These are phyloP conservation scores for Meiosimyza decipiens DNA, from an alignment of 2,888 invertebrate species.

Conservation along the genomic window DNA sequence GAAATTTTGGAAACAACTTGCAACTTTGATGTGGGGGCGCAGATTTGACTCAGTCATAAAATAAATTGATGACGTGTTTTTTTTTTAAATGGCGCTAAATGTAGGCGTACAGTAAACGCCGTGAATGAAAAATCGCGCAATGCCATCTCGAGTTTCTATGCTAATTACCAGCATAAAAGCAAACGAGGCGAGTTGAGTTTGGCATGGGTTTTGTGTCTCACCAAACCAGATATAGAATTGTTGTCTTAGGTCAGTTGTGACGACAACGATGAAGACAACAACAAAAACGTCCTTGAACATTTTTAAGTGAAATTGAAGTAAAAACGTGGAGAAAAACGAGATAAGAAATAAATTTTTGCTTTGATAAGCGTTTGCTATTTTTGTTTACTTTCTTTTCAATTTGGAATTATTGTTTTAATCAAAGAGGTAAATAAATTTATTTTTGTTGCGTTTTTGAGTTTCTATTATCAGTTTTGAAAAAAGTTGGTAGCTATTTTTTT, in stretches of 20 bases:
- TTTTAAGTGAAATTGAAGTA: too few relatives aligned
- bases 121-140: not conserved
- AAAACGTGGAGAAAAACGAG: too few relatives aligned
- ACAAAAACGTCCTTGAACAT: too few relatives aligned
- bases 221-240: not conserved
- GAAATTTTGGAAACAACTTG: not conserved
- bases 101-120: not conserved
- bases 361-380: too few relatives aligned
- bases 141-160: not conserved
- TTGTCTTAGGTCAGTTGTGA: constrained; percentile 12
- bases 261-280: too few relatives aligned
- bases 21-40: not conserved
- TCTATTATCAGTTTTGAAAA: too few relatives aligned
- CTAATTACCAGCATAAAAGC: not conserved
- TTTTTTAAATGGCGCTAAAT: not conserved
- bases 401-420: too few relatives aligned
- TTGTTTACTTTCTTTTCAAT: too few relatives aligned
- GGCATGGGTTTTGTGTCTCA: too few relatives aligned
- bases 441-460: too few relatives aligned
- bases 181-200: not conserved
- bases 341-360: too few relatives aligned
- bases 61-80: not conserved
- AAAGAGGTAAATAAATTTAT: too few relatives aligned
- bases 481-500: not conserved
- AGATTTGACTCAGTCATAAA: not conserved